Conservation (phyloP, 2,113 vertebrate genomes). For the Synchiropus splendidus region DNA sequence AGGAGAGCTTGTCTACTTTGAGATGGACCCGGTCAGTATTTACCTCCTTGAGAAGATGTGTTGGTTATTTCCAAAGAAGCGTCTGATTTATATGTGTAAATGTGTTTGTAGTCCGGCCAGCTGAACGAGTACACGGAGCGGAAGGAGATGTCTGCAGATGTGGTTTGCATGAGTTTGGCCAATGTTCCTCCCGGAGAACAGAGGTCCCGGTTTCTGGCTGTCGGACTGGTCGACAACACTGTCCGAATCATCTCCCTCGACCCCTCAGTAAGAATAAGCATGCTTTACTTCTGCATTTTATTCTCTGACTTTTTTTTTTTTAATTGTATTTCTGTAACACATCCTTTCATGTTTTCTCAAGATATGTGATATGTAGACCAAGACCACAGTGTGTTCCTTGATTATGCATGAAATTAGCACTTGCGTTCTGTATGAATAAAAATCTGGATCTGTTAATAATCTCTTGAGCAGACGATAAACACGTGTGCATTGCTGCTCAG, state of each 20-base stretch:
- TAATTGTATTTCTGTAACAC: too few relatives aligned
- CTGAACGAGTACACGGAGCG: conserved; percentile 96
- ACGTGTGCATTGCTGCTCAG: too few relatives aligned
- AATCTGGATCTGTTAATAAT: not conserved
- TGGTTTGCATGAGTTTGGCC: conserved; percentile 96
- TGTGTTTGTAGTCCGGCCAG: conserved; percentile 79
- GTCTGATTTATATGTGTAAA: not conserved
- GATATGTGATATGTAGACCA: too few relatives aligned
- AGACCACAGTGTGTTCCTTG: too few relatives aligned
- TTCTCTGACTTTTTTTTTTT: too few relatives aligned
- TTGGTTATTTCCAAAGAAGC: too few relatives aligned
- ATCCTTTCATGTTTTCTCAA: too few relatives aligned
- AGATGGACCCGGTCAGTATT: conserved; percentile 89
- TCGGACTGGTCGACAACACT: conserved; percentile 94
- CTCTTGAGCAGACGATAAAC: too few relatives aligned
- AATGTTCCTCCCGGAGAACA: conserved; percentile 95
- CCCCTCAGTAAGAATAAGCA: conserved; percentile 72
- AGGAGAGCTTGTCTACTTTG: conserved; percentile 96
- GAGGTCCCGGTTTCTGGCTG: conserved; percentile 88
- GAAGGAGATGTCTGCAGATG: conserved; percentile 97
- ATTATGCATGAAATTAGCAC: too few relatives aligned
- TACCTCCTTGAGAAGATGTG: too few relatives aligned
- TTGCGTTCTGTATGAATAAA: conserved; percentile 65
- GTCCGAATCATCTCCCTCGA: conserved; percentile 97
- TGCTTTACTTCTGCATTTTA: too few relatives aligned